Evolutionary conservation across 2,888 invertebrate species (phyloP).

Genomic region (Cantharis lateralis): DNA sequence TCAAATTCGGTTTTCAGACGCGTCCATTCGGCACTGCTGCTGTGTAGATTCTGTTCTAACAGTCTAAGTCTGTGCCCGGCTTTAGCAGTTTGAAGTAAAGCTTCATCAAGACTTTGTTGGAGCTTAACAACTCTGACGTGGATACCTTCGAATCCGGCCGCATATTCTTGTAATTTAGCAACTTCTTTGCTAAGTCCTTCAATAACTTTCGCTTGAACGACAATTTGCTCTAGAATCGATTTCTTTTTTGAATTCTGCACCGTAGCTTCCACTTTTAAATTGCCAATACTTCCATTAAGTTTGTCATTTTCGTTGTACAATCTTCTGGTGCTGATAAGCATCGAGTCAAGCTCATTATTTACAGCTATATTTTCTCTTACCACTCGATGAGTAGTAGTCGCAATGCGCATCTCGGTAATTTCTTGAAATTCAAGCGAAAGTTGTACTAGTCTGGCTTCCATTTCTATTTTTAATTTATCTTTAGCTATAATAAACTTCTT

Average conservation of each 20-base stretch:
- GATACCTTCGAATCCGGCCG: background rate
- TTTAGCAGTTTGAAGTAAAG: constrained; percentile 30
- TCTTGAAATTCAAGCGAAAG: constrained; percentile 84
- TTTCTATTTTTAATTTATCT: constrained; percentile 82
- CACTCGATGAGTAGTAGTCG: constrained; percentile 84
- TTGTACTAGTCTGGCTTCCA: constrained; percentile 78
- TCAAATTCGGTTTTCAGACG: constrained; percentile 56
- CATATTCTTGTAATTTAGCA: background rate
- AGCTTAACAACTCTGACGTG: background rate
- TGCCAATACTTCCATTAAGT: constrained; percentile 63
- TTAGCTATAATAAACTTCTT: constrained; percentile 76
- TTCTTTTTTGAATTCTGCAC: constrained; percentile 67
- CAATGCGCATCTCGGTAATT: constrained; percentile 83
- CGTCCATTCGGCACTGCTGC: constrained; percentile 57
- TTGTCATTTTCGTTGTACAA: constrained; percentile 66
- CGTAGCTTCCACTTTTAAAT: constrained; percentile 60
- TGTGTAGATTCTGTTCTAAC: constrained; percentile 63
- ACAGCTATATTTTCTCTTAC: constrained; percentile 83
- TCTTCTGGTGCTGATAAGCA: constrained; percentile 62
- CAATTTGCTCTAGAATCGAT: constrained; percentile 64
- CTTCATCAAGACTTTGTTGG: background rate
- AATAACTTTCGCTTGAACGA: constrained; percentile 68
- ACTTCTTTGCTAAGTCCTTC: constrained; percentile 62
- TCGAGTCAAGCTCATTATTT: constrained; percentile 73
- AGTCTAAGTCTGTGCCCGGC: constrained; percentile 41